phyloP scores from a whole-genome alignment of 1,140 invertebrate species.

The Panonychus citri region DNA sequence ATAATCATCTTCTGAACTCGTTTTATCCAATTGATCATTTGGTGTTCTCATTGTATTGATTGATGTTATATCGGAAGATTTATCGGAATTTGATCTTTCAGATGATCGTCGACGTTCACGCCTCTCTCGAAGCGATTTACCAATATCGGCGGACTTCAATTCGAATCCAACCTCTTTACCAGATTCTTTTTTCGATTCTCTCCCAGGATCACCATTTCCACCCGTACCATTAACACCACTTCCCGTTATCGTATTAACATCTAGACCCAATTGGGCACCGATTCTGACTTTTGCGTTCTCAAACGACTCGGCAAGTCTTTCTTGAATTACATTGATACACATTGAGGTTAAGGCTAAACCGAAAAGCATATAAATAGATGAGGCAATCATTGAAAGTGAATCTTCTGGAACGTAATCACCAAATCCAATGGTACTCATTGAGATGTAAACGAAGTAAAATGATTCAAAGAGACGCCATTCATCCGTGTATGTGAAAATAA shows the following conservation, averaged over 20 bases:
- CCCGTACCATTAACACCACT: slow-evolving; percentile 8
- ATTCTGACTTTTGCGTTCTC: slow-evolving; percentile 58
- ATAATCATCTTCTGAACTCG: no score
- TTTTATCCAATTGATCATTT: no score
- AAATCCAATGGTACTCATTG: slow-evolving; percentile 78
- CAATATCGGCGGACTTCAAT: slow-evolving; percentile 6
- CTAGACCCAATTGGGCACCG: slow-evolving; percentile 56
- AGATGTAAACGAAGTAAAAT: slow-evolving; percentile 85
- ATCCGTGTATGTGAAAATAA: slow-evolving; percentile 52
- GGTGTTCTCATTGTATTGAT: background rate
- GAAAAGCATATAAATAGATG: slow-evolving; percentile 76
- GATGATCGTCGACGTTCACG: background rate
- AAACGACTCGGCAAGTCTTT: slow-evolving; percentile 52
- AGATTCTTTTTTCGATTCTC: background rate
- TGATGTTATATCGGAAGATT: background rate
- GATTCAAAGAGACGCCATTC: slow-evolving; percentile 61
- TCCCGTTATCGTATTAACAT: slow-evolving; percentile 35
- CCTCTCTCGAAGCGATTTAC: slow-evolving; percentile 4
- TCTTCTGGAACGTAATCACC: slow-evolving; percentile 69
- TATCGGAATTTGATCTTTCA: background rate
- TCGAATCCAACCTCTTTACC: slow-evolving; percentile 1
- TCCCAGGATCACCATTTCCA: background rate
- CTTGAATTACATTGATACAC: slow-evolving; percentile 89
- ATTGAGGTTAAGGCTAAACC: slow-evolving; percentile 81
- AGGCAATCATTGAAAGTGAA: slow-evolving; percentile 71